Conservation (phyloP, 1,140 invertebrate genomes). For the Leptinotarsa texana region DNA sequence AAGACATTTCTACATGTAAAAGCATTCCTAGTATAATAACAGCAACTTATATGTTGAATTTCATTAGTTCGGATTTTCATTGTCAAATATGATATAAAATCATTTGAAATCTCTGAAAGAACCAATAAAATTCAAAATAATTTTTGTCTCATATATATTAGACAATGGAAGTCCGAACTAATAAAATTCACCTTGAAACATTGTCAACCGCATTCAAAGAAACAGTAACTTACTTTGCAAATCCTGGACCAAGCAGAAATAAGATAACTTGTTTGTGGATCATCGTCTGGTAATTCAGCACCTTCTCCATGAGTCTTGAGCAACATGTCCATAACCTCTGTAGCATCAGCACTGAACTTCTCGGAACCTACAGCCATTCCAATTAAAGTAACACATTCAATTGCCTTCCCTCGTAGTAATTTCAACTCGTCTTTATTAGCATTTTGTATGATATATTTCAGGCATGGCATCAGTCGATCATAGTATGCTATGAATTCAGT, state of each 20-base stretch:
- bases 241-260: conserved; percentile 99
- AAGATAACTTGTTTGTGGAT: conserved; percentile 97
- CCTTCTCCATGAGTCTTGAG: conserved; percentile 87
- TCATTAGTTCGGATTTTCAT: no score
- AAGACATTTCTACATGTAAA: no score
- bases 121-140: no score
- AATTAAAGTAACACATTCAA: conserved; percentile 97
- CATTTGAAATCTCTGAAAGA: no score
- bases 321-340: conserved; percentile 95
- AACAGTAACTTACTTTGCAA: conserved; percentile 77
- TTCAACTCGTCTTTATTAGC: conserved; percentile 86
- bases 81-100: no score
- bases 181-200: no score
- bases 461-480: conserved; percentile 88
- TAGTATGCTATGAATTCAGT: conserved; percentile 90
- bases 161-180: no score
- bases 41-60: no score
- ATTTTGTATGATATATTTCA: conserved; percentile 97
- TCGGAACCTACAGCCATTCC: conserved; percentile 94
- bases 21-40: no score
- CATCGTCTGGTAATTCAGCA: conserved; percentile 84
- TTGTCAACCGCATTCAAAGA: no score
- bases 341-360: conserved; percentile 92
- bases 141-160: no score
- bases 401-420: conserved; percentile 72